Evolutionary conservation across 2,113 vertebrate genomes (phyloP).

Genomic region (Equus quagga): DNA sequence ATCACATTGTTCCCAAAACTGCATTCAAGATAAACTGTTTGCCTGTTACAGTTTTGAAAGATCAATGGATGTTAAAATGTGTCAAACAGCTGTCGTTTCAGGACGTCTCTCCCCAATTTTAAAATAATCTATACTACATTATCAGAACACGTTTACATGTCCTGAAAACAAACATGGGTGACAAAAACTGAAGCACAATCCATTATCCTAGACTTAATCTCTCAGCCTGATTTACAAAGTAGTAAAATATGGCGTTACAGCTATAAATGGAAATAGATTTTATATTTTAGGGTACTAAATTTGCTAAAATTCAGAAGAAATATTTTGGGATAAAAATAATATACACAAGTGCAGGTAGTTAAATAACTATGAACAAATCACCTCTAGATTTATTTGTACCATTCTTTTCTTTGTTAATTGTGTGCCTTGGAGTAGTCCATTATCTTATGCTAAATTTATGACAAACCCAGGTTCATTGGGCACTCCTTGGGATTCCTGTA

Average conservation of each 20-base stretch:
- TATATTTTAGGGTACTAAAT: background rate
- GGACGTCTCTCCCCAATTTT: background rate
- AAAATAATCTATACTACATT: background rate
- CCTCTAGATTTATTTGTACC: background rate
- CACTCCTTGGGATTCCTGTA: background rate
- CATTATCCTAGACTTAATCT: background rate
- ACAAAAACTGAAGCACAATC: conserved; percentile 31
- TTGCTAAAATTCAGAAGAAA: background rate
- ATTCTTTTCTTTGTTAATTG: background rate
- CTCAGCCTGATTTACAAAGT: background rate
- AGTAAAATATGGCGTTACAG: background rate
- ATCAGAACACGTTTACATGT: background rate
- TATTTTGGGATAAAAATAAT: background rate
- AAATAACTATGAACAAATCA: background rate
- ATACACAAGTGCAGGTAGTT: background rate
- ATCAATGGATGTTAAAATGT: conserved; percentile 42
- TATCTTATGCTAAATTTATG: background rate
- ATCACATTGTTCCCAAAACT: background rate
- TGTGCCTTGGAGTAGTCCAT: background rate
- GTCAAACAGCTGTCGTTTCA: conserved; percentile 26
- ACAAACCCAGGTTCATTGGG: background rate
- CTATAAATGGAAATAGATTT: background rate
- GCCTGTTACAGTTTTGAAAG: conserved; percentile 33
- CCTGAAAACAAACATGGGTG: conserved; percentile 42
- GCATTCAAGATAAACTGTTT: conserved; percentile 28